Evolutionary conservation across 37 sponge, comb jelly and placozoan genomes (phyloP).

Genomic region (Spongia lamella): DNA sequence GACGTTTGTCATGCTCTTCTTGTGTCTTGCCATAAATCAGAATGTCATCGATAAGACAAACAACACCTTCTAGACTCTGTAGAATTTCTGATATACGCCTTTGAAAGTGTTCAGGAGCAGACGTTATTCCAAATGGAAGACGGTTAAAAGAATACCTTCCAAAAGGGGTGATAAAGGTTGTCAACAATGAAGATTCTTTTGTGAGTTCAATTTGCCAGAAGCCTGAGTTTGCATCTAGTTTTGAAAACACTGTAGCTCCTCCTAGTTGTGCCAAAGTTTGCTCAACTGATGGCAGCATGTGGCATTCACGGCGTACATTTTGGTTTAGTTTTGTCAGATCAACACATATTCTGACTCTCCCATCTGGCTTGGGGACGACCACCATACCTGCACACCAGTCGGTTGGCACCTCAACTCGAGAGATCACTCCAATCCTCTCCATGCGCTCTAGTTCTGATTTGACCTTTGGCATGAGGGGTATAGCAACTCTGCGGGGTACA

Average conservation of each 20-base stretch:
- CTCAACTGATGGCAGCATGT: conserved; percentile 40
- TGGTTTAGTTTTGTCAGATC: conserved; percentile 44
- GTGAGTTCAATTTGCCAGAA: conserved; percentile 53
- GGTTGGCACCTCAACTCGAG: conserved; percentile 20
- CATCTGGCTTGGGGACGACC: conserved; percentile 38
- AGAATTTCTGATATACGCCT: conserved; percentile 18
- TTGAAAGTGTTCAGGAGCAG: conserved; percentile 39
- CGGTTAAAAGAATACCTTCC: conserved; percentile 37
- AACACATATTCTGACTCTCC: too few relatives aligned
- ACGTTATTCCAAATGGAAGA: conserved; percentile 58
- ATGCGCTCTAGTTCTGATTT: conserved; percentile 39
- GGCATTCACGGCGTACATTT: conserved; percentile 23
- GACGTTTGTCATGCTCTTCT: conserved; percentile 47
- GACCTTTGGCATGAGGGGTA: conserved; percentile 33
- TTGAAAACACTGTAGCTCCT: conserved; percentile 23
- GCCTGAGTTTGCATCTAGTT: conserved; percentile 37
- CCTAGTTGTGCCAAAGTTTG: conserved; percentile 30
- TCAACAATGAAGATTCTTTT: conserved; percentile 19
- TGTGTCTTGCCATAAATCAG: conserved; percentile 8
- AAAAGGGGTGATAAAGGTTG: too few relatives aligned
- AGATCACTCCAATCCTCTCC: conserved; percentile 32
- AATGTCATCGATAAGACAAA: conserved; percentile 37
- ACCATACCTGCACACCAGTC: too few relatives aligned
- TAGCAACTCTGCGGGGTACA: conserved; percentile 37
- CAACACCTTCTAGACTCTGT: too few relatives aligned